These are phyloP conservation scores for Cynaeus angustus DNA, from an alignment of 2,888 invertebrate species.

Conservation along the genomic window DNA sequence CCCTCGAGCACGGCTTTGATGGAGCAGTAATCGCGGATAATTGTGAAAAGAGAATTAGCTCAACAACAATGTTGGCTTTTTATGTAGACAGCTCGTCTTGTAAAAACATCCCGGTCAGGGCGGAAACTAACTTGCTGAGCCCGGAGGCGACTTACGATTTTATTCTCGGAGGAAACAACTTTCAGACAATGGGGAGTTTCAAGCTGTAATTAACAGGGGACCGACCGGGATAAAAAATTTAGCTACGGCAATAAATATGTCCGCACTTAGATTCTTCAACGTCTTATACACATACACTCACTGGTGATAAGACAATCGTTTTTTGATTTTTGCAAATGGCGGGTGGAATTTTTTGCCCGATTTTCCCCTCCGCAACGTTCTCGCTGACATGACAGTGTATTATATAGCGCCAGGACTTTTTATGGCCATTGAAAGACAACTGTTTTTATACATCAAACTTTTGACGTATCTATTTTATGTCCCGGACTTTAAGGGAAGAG, in stretches of 20 bases:
- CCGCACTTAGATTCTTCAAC: not conserved
- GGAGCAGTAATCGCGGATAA: slow-evolving; percentile 71
- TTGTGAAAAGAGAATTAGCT: slow-evolving; percentile 69
- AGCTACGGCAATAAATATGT: not conserved
- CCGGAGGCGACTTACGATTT: slow-evolving; percentile 64
- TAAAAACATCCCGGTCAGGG: slow-evolving; percentile 67
- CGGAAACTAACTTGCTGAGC: slow-evolving; percentile 66
- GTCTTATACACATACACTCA: no score
- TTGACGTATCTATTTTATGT: slow-evolving; percentile 61
- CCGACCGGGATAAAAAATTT: not conserved
- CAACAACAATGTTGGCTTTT: slow-evolving; percentile 70
- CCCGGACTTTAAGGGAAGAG: slow-evolving; percentile 20
- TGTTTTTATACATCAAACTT: slow-evolving; percentile 66
- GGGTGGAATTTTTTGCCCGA: not conserved
- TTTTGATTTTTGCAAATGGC: not conserved
- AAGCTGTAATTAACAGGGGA: slow-evolving; percentile 30
- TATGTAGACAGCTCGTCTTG: slow-evolving; percentile 66
- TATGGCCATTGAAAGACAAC: slow-evolving; percentile 64
- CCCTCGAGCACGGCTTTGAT: slow-evolving; percentile 64
- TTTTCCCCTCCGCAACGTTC: slow-evolving; percentile 37
- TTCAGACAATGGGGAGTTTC: slow-evolving; percentile 21
- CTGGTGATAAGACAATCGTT: no score
- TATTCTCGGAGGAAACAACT: slow-evolving; percentile 59
- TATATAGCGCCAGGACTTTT: slow-evolving; percentile 60
- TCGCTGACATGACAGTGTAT: slow-evolving; percentile 62